Base-by-base conservation (phyloP, 2,888 invertebrate genomes). In the Cremastobaeus sp. region DNA sequence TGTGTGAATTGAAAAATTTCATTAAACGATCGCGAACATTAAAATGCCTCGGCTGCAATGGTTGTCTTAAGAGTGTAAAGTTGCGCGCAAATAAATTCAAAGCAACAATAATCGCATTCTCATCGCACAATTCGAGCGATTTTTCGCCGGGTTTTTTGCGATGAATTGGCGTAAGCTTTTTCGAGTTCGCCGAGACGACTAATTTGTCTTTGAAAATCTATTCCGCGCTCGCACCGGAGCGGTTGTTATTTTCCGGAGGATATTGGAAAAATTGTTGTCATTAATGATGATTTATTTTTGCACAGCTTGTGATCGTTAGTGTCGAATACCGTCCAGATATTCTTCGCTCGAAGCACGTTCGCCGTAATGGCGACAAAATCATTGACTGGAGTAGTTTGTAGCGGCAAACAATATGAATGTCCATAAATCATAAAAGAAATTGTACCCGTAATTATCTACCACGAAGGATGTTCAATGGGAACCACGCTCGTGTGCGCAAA, bases 361-460 rank as follows among this genome's bases (percentile, higher is more conserved):
- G 30, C 45, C 28, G 43, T 68, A 64, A 71, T 64, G 65, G 62
- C 75, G 71, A 71, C 66, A 68, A 75, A 75, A 71, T 75, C 71
- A 71, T 71, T 64, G 71, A 75, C 59, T 71, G 35, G 59, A 68
- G 57, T 57, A 57, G 62, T 60, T 66, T 45, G 70, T 54, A 43
- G 25, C 55, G 47, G 60, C 70, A 60, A 71, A 66, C 66, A 59
- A 66, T 74, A 70, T 66, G 66, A 66, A 74, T 62, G 57, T 34
- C 57, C 68, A 64, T 75, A 74, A 74, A 74, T 74, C 74, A 71
- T 45, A 62, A 71, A 74, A 74, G 70, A 71, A 75, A 75, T 75
- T 75, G 75, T 75, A 75, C 71, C 70, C 70, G 75, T 75, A 75
- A 75, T 75, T 71, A 75, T 75, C 75, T 71, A 59, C 71, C 57